Conservation (phyloP, 2,113 vertebrate species). For the Sminthopsis crassicaudata region DNA sequence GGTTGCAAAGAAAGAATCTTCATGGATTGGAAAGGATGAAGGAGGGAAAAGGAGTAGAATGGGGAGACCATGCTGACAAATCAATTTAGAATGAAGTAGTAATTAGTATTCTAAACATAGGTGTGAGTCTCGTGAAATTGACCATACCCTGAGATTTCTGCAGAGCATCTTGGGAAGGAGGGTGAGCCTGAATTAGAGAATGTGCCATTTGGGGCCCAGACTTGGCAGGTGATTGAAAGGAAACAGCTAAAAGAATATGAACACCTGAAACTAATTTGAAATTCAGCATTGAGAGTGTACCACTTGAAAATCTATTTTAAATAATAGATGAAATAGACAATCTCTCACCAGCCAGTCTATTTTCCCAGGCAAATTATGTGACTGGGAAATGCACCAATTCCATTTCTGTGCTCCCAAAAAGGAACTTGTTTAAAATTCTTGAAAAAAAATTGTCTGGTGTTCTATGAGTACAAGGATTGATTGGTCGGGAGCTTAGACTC, state of each 20-base stretch:
- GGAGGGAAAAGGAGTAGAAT: not conserved
- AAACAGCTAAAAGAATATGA: slow-evolving; percentile 32
- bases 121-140: slow-evolving; percentile 5
- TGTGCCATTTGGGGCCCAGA: slow-evolving; percentile 26
- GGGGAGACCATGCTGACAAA: not conserved
- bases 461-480: not conserved
- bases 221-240: slow-evolving; percentile 44
- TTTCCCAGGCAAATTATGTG: slow-evolving; percentile 50
- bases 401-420: slow-evolving; percentile 30
- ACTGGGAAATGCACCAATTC: slow-evolving; percentile 7
- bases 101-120: slow-evolving; percentile 33
- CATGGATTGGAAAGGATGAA: not conserved
- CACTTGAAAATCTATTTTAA: slow-evolving; percentile 49
- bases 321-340: slow-evolving; percentile 46
- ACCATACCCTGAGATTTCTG: slow-evolving; percentile 38
- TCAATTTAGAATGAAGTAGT: slow-evolving; percentile 4
- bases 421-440: slow-evolving; percentile 9
- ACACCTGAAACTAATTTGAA: slow-evolving; percentile 58
- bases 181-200: slow-evolving; percentile 27
- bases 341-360: slow-evolving; percentile 18
- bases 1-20: slow-evolving; percentile 24
- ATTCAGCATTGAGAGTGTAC: not conserved
- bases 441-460: not conserved
- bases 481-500: not conserved
- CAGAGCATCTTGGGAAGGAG: slow-evolving; percentile 1